Evolutionary conservation across 2,888 invertebrate genomes (phyloP).

Genomic region (Amphipoea lucens): DNA sequence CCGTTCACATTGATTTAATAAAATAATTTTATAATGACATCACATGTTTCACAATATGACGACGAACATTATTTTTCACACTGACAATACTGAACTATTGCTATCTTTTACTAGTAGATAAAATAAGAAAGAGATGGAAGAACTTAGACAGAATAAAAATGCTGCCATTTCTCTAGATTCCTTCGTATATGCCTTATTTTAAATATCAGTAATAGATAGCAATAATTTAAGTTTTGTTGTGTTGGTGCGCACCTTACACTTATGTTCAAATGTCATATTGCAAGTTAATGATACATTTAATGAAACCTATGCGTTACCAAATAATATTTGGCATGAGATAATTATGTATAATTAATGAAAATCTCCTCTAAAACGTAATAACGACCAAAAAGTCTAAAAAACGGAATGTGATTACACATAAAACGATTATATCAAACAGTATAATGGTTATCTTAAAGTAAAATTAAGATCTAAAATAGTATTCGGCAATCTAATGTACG

Average conservation of each 20-base stretch:
- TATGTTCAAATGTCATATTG: slow-evolving; percentile 17
- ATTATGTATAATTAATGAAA: slow-evolving; percentile 61
- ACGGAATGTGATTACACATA: slow-evolving; percentile 78
- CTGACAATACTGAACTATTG: background rate
- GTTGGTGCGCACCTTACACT: background rate
- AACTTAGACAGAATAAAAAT: background rate
- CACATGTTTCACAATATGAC: slow-evolving; percentile 26
- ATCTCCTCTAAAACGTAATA: slow-evolving; percentile 64
- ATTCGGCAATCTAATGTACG: slow-evolving; percentile 53
- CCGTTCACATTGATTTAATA: slow-evolving; percentile 39
- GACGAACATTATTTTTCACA: background rate
- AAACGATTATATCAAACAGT: slow-evolving; percentile 71
- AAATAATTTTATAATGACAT: slow-evolving; percentile 33
- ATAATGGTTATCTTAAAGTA: slow-evolving; percentile 64
- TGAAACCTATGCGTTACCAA: slow-evolving; percentile 50
- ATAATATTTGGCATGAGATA: slow-evolving; percentile 57
- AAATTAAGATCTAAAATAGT: slow-evolving; percentile 64
- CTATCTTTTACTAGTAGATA: background rate
- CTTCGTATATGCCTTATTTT: background rate
- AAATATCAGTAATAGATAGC: background rate
- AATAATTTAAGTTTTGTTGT: background rate
- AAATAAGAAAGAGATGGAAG: slow-evolving; percentile 4
- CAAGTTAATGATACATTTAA: slow-evolving; percentile 16
- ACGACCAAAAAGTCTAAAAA: slow-evolving; percentile 72
- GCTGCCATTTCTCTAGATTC: too few species aligned